These are phyloP conservation scores for Apocrypta bakeri DNA, from an alignment of 1,140 invertebrate species.

Conservation along the genomic window DNA sequence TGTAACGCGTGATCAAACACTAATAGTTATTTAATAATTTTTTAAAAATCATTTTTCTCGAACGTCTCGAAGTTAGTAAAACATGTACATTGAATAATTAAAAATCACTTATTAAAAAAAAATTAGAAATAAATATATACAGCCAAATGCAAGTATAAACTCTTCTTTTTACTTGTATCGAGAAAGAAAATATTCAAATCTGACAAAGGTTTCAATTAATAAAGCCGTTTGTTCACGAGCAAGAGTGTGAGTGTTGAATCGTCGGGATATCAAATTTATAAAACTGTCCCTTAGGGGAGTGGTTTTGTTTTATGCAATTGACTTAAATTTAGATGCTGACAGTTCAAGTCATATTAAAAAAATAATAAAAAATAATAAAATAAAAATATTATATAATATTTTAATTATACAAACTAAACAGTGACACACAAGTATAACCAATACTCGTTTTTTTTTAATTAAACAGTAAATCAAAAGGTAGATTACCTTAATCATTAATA, in stretches of 20 bases:
- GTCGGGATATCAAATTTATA: conserved; percentile 63
- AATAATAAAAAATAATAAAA: conserved; percentile 45
- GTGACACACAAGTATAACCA: conserved; percentile 43
- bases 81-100: neutral
- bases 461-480: conserved; percentile 12
- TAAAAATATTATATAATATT: conserved; percentile 37
- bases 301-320: conserved; percentile 64
- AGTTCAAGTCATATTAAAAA: conserved; percentile 62
- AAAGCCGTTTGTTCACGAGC: conserved; percentile 44
- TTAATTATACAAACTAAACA: conserved; percentile 42
- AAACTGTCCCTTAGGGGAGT: conserved; percentile 72
- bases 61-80: neutral
- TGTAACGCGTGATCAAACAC: neutral
- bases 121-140: neutral
- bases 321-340: conserved; percentile 69
- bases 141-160: conserved; percentile 44
- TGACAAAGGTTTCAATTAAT: conserved; percentile 49
- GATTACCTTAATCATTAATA: neutral
- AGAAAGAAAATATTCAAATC: conserved; percentile 60
- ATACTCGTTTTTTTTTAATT: conserved; percentile 16
- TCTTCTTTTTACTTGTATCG: conserved; percentile 56
- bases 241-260: conserved; percentile 48
- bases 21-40: neutral
- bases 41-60: neutral
- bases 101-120: neutral